Conservation (phyloP, 2,797 vertebrate species). For the Buphagus erythrorhynchus region DNA sequence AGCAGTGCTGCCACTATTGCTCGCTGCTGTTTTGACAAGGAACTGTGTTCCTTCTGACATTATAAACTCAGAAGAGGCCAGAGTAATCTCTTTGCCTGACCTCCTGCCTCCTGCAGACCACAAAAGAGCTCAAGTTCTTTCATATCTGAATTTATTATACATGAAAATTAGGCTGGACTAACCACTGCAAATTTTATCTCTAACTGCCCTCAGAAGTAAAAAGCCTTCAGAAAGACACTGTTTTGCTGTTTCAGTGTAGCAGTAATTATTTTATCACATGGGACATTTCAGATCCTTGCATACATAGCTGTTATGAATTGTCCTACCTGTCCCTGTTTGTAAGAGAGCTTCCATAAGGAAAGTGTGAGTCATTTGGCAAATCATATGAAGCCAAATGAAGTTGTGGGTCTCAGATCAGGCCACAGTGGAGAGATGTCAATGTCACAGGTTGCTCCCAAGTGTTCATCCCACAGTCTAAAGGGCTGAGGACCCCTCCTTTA, state of each 20-base stretch:
- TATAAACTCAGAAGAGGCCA: background rate
- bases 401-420: background rate
- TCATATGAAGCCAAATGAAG: background rate
- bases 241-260: background rate
- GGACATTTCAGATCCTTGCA: background rate
- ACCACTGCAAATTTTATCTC: background rate
- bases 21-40: background rate
- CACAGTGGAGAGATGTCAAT: background rate
- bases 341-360: background rate
- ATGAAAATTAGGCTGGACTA: background rate
- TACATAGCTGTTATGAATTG: background rate
- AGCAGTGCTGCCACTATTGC: background rate
- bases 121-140: background rate
- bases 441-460: background rate
- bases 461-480: background rate
- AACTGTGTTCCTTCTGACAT: background rate
- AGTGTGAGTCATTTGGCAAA: background rate
- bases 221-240: background rate
- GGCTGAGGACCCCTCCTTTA: background rate
- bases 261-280: background rate
- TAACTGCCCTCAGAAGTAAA: background rate
- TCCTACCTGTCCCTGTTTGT: background rate
- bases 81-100: background rate
- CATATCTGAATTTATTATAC: background rate
- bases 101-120: background rate